These are phyloP conservation scores for Drosophila sechellia DNA, from an alignment of 1,140 invertebrate species.

Conservation along the genomic window DNA sequence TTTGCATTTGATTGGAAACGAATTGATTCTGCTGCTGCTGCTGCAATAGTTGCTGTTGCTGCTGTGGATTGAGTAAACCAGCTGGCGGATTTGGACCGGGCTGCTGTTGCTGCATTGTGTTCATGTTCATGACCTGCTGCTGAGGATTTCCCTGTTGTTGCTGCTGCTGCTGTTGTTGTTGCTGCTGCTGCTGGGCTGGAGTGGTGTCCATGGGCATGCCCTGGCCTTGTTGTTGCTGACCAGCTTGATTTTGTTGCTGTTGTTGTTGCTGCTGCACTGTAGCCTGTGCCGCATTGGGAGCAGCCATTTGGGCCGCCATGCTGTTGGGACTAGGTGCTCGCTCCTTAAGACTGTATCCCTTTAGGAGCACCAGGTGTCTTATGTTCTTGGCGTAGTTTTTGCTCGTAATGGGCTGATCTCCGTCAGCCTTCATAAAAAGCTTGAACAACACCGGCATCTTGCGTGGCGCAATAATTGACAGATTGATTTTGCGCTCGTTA, in stretches of 20 bases:
- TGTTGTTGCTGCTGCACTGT: slow-evolving; percentile 38
- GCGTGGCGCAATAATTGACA: slow-evolving; percentile 94
- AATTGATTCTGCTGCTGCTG: slow-evolving; percentile 76
- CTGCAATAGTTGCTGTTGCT: slow-evolving; percentile 55
- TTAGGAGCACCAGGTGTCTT: slow-evolving; percentile 92
- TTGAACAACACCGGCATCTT: slow-evolving; percentile 93
- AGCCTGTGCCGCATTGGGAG: slow-evolving; percentile 16
- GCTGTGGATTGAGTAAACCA: slow-evolving; percentile 67
- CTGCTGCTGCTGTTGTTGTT: slow-evolving; percentile 44
- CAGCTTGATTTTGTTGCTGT: slow-evolving; percentile 40
- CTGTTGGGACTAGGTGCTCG: slow-evolving; percentile 89
- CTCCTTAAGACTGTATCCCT: slow-evolving; percentile 92
- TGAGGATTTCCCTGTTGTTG: slow-evolving; percentile 20
- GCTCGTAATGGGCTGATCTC: slow-evolving; percentile 91
- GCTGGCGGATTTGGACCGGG: slow-evolving; percentile 38
- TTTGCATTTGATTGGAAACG: slow-evolving; percentile 71
- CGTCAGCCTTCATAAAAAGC: slow-evolving; percentile 93
- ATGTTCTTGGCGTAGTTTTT: slow-evolving; percentile 97
- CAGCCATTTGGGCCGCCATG: slow-evolving; percentile 83
- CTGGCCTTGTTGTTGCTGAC: slow-evolving; percentile 46
- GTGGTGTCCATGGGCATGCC: slow-evolving; percentile 58
- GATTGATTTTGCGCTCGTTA: slow-evolving; percentile 91
- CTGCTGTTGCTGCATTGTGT: slow-evolving; percentile 56
- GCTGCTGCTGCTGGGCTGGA: slow-evolving; percentile 58
- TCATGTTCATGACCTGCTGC: slow-evolving; percentile 66